Percentiles rank a stretch among this genome's conserved stretches.
phyloP scores from a whole-genome alignment of 2,113 vertebrate species.

The Boulengeromyrus knoepffleri region DNA sequence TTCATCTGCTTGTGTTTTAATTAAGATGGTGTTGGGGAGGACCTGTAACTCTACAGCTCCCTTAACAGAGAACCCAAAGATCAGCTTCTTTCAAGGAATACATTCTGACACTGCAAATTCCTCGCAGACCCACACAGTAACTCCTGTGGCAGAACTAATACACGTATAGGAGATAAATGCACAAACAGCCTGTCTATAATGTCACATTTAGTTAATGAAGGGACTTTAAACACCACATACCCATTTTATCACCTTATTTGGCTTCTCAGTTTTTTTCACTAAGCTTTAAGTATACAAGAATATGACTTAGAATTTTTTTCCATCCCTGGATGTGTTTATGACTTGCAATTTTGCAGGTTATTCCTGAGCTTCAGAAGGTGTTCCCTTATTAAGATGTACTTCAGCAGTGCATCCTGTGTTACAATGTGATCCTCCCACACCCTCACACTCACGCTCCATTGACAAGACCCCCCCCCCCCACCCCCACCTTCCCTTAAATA shows the following conservation, averaged over 20 bases:
- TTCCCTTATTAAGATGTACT: background rate
- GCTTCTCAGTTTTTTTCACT: background rate
- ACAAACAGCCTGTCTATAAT: background rate
- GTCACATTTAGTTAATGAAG: background rate
- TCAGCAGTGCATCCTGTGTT: background rate
- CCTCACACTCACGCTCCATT: background rate
- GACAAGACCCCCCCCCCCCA: background rate
- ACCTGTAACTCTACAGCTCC: background rate
- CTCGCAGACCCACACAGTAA: background rate
- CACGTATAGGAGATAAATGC: background rate
- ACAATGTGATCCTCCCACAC: background rate
- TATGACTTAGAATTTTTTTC: background rate
- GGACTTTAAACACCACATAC: background rate
- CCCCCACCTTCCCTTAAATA: constrained; percentile 16
- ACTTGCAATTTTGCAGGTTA: background rate
- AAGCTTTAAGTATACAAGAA: background rate
- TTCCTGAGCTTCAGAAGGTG: background rate
- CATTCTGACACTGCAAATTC: constrained; percentile 27
- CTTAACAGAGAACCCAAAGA: constrained; percentile 17
- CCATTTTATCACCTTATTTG: background rate
- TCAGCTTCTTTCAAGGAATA: constrained; percentile 14
- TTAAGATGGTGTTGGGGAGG: constrained; percentile 19
- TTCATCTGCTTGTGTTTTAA: constrained; percentile 8
- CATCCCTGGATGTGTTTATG: background rate
- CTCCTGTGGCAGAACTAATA: background rate